Base-by-base conservation (phyloP, 2,888 invertebrate genomes). In the Monopis laevigella region DNA sequence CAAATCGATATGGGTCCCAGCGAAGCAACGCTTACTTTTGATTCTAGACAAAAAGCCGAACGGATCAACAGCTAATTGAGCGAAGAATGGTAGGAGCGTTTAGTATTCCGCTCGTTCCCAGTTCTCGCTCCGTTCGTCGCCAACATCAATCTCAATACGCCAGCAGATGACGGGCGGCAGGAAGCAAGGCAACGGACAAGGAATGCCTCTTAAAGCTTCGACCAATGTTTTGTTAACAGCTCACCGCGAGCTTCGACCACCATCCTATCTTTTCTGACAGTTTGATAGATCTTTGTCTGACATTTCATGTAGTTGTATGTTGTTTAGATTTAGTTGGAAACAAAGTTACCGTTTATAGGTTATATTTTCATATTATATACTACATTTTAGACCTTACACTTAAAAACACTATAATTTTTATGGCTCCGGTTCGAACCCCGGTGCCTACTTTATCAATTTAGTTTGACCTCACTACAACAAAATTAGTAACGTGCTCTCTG, bases 61-160 rank as follows among this genome's bases (percentile, higher is more conserved):
- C 50, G 67, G 68, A 72, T 69, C 60, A 64, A 52, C 50, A 57
- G 59, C 68, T 78, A 78, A 78, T 78, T 78, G 70, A 67, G 69
- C 69, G 65, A 70, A 60, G 71, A 73, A 73, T 67, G 66, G 70
- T 55, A 51, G 48, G 59, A 54, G 61, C 63, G 61, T 62, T 77
- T 78, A 74, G 75, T 78, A 78, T 78, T 77, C 78, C 59, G 65
- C 52, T 52, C 58, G 60, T 53, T 57, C 55, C 56, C 51, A 58
- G 51, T 54, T 30, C 58, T 58, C 53, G 52, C 59, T 59, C 8
- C 66, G 69, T 62, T 61, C 53, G 54, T 42, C 36, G 40, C 28
- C 57, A 63, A 67, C 75, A 78, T 78, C 78, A 78, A 78, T 78
- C 77, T 78, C 77, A 78, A 77, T 78, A 74, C 65, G 29, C 61